These are phyloP conservation scores for Athene noctua DNA, from an alignment of 2,113 vertebrate species.

Conservation along the genomic window DNA sequence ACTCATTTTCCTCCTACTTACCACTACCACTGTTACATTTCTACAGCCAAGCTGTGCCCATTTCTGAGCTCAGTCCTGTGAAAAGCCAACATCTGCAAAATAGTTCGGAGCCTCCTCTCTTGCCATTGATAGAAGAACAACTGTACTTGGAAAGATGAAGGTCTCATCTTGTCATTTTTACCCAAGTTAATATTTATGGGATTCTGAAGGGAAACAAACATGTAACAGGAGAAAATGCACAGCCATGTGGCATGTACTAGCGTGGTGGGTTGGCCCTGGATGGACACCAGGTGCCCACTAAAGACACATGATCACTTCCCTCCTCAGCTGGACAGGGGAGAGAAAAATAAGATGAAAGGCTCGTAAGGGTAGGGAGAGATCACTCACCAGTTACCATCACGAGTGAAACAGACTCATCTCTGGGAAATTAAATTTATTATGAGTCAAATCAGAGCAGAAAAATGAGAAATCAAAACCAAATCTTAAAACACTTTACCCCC, in stretches of 20 bases:
- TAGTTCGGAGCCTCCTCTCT: background rate
- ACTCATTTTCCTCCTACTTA: background rate
- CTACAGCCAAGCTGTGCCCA: background rate
- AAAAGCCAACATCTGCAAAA: background rate
- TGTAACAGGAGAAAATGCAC: fast-evolving
- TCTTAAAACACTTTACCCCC: background rate
- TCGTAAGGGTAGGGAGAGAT: no score
- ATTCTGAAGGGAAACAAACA: background rate
- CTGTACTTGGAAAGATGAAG: background rate
- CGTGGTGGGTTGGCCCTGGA: background rate
- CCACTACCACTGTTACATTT: background rate
- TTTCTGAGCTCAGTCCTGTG: background rate
- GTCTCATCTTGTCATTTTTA: background rate
- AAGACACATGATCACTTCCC: background rate
- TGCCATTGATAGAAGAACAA: background rate
- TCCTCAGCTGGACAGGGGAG: no score
- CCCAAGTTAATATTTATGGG: background rate
- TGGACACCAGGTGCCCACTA: background rate
- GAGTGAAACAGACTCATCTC: background rate
- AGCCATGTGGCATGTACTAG: fast-evolving
- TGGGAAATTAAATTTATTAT: background rate
- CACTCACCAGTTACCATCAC: no score
- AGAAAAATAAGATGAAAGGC: no score
- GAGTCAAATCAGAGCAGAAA: background rate
- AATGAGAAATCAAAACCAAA: background rate